phyloP scores from a whole-genome alignment of 1,140 invertebrate species.

The Sarcophaga bullata region DNA sequence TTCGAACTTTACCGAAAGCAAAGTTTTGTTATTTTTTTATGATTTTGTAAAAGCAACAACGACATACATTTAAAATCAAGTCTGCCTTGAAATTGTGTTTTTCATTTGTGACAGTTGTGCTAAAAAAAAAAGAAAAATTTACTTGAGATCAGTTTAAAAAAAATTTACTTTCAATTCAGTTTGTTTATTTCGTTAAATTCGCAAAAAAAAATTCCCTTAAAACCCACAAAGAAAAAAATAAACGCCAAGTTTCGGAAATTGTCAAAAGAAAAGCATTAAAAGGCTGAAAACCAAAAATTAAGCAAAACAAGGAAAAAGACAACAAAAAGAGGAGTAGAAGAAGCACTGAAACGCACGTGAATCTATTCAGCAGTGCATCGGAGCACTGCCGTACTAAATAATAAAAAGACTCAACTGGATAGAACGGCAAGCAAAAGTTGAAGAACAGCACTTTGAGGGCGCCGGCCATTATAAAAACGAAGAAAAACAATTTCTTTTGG shows the following conservation, averaged over 20 bases:
- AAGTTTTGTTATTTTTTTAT: not conserved
- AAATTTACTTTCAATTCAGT: constrained; percentile 44
- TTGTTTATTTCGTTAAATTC: constrained; percentile 36
- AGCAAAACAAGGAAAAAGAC: constrained; percentile 18
- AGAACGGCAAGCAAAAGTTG: too few species aligned
- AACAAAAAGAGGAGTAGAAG: constrained; percentile 6
- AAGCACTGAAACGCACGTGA: not conserved
- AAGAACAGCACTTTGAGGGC: too few species aligned
- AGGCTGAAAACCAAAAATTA: constrained; percentile 26
- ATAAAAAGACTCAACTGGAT: too few species aligned
- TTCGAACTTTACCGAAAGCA: too few species aligned
- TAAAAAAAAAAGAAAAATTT: constrained; percentile 37
- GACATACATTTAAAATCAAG: constrained; percentile 41
- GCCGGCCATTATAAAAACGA: too few species aligned
- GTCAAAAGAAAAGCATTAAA: constrained; percentile 33
- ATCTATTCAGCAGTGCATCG: not conserved
- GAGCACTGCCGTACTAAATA: not conserved
- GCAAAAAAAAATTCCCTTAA: constrained; percentile 42
- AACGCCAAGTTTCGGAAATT: constrained; percentile 41
- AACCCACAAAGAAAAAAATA: constrained; percentile 41
- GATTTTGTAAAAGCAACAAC: not conserved
- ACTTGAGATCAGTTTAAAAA: constrained; percentile 39
- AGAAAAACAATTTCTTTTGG: too few species aligned
- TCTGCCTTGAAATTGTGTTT: constrained; percentile 40
- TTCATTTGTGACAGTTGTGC: constrained; percentile 41